Percentiles rank a stretch among this genome's conserved stretches.
Evolutionary conservation across 2,797 vertebrate species (phyloP).

Genomic region (Cyclopterus lumpus): DNA sequence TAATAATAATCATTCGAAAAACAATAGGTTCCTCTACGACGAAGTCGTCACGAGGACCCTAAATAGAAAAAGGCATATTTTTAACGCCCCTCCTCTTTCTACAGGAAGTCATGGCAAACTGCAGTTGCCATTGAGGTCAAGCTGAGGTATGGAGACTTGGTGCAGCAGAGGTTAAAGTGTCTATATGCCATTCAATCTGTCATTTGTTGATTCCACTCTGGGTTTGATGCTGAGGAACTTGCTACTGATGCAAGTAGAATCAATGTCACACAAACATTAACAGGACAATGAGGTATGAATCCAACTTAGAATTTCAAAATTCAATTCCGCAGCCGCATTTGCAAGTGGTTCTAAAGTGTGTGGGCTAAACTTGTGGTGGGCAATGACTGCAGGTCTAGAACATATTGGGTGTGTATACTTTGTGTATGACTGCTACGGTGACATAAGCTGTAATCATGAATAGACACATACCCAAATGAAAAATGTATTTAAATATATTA

Average conservation of each 20-base stretch:
- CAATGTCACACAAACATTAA: not conserved
- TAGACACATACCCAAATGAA: not conserved
- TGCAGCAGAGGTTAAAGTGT: not conserved
- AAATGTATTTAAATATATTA: not conserved
- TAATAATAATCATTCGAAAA: too few species aligned
- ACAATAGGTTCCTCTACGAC: too few species aligned
- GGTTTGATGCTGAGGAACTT: not conserved
- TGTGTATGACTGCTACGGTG: not conserved
- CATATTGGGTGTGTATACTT: not conserved
- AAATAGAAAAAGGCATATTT: slow-evolving; percentile 4
- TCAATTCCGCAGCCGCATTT: not conserved
- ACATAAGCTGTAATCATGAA: not conserved
- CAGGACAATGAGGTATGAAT: not conserved
- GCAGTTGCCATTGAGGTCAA: slow-evolving; percentile 18
- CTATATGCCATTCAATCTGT: not conserved
- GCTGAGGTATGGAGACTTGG: not conserved
- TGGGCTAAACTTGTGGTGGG: not conserved
- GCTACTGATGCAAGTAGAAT: not conserved
- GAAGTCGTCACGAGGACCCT: too few species aligned
- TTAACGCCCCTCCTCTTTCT: slow-evolving; percentile 2
- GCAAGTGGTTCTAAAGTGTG: not conserved
- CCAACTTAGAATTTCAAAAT: not conserved
- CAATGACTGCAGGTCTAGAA: not conserved
- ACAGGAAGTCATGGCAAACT: slow-evolving; percentile 40
- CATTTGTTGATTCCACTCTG: not conserved